These are phyloP conservation scores for Agrilus planipennis DNA, from an alignment of 1,140 invertebrate genomes.

Conservation along the genomic window DNA sequence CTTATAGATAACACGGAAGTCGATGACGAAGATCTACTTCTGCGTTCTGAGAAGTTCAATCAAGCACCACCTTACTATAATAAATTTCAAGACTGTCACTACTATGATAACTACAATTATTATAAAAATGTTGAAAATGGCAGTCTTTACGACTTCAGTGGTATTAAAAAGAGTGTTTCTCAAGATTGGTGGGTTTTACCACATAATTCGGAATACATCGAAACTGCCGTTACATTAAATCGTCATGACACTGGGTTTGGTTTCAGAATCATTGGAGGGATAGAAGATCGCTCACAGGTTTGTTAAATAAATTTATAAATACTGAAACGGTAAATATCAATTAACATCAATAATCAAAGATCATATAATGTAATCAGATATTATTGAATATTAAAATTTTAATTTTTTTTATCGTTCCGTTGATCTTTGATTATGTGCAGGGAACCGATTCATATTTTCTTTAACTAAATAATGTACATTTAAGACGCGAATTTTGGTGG, in stretches of 20 bases:
- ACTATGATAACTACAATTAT: constrained; percentile 12
- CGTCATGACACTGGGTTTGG: constrained; percentile 85
- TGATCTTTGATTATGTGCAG: too few species aligned
- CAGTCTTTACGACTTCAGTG: constrained; percentile 20
- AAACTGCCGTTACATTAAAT: constrained; percentile 67
- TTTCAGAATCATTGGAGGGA: constrained; percentile 96
- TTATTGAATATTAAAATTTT: too few species aligned
- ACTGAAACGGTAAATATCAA: too few species aligned
- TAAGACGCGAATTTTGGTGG: too few species aligned
- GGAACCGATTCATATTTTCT: too few species aligned
- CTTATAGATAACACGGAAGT: constrained; percentile 28
- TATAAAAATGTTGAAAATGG: constrained; percentile 8
- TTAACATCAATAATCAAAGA: too few species aligned
- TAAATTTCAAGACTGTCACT: constrained; percentile 22
- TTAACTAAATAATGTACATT: too few species aligned
- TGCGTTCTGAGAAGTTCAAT: constrained; percentile 19
- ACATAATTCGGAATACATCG: constrained; percentile 44
- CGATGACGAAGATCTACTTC: constrained; percentile 24
- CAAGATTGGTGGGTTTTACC: constrained; percentile 21
- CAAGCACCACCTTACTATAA: constrained; percentile 26
- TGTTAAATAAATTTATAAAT: too few species aligned
- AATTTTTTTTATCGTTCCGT: too few species aligned
- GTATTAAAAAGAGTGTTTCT: constrained; percentile 2
- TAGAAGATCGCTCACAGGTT: constrained; percentile 91
- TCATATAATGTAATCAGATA: too few species aligned